phyloP scores from a whole-genome alignment of 2,888 invertebrate species.

The Hydroisotoma schaefferi region DNA sequence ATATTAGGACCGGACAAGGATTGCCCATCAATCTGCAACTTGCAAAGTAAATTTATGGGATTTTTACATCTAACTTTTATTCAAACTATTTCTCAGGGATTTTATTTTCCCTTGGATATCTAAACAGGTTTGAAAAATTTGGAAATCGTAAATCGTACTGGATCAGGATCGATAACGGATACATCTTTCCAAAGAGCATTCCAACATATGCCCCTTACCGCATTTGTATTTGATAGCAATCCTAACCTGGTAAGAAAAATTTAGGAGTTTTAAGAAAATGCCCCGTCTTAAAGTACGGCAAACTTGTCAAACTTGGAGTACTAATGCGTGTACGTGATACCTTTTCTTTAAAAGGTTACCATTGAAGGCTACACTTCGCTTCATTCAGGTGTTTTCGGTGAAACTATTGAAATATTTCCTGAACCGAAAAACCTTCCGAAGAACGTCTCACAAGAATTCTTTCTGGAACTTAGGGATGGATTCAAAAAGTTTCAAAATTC shows the following conservation, averaged over 20 bases:
- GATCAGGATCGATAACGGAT: constrained; percentile 10
- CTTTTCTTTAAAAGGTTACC: constrained; percentile 6
- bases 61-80: not conserved
- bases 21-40: not conserved
- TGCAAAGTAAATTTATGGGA: not conserved
- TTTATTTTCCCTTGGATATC: not conserved
- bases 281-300: too few species aligned
- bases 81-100: not conserved
- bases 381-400: not conserved
- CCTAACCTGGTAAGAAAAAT: constrained; percentile 6
- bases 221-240: constrained; percentile 7
- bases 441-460: not conserved
- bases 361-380: not conserved
- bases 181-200: constrained; percentile 5
- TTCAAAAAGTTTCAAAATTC: not conserved
- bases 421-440: constrained; percentile 1
- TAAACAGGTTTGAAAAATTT: constrained; percentile 7
- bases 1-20: not conserved
- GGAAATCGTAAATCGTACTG: constrained; percentile 1
- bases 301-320: too few species aligned
- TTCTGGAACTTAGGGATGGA: not conserved
- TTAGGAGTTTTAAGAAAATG: not conserved
- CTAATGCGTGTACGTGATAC: too few species aligned
- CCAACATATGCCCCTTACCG: not conserved
- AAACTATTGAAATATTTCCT: constrained; percentile 9